A percentile compares a stretch with the other conserved stretches of the same genome.
phyloP scores from a whole-genome alignment of 2,797 vertebrate genomes.

The Ambastaia sidthimunki region DNA sequence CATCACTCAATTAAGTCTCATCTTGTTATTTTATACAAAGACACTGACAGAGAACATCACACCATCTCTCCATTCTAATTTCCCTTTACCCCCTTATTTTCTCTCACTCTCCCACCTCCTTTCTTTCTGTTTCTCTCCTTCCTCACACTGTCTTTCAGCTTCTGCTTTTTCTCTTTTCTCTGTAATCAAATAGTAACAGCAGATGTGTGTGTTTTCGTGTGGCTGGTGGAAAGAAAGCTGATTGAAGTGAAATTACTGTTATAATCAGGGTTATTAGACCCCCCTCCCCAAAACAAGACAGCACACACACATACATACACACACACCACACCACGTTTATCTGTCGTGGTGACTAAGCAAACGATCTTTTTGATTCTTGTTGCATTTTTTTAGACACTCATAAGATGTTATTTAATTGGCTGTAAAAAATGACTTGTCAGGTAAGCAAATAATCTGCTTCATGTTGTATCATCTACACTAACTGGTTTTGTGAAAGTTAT shows the following conservation, averaged over 20 bases:
- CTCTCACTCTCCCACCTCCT: background rate
- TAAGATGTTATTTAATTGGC: too few relatives aligned
- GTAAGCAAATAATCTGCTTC: too few relatives aligned
- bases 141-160: background rate
- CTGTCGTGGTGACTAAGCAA: too few relatives aligned
- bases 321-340: background rate
- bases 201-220: slow-evolving; percentile 41
- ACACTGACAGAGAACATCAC: slow-evolving; percentile 39
- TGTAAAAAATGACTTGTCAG: too few relatives aligned
- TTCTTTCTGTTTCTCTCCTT: background rate
- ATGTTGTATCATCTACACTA: too few relatives aligned
- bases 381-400: too few relatives aligned
- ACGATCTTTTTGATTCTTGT: too few relatives aligned
- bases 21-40: slow-evolving; percentile 48
- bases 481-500: too few relatives aligned
- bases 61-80: slow-evolving; percentile 13
- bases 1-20: slow-evolving; percentile 52
- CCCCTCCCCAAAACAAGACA: background rate
- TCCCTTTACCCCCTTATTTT: slow-evolving; percentile 5
- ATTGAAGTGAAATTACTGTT: slow-evolving; percentile 59
- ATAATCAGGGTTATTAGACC: slow-evolving; percentile 50
- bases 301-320: background rate
- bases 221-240: slow-evolving; percentile 22
- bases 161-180: slow-evolving; percentile 15
- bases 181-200: slow-evolving; percentile 48